Evolutionary conservation across 2,113 vertebrate species (phyloP), one percentile per base, ranked within the genome.

Genomic region (Podilymbus podiceps): DNA sequence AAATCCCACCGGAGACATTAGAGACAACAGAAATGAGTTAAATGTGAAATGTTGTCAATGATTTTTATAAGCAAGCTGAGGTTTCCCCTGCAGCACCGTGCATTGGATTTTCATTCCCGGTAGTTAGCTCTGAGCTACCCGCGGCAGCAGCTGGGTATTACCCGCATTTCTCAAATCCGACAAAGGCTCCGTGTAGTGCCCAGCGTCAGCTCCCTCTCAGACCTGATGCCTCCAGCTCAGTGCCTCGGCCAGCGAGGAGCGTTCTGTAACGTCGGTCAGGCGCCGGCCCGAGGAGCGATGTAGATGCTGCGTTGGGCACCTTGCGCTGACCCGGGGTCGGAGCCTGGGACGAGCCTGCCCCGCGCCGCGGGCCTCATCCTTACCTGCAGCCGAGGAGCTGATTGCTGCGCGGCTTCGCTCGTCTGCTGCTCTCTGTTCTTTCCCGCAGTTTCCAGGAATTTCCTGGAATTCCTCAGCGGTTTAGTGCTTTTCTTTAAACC

Each of bases 281-380:
- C 42, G 14, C 42, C 11, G 42, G 12, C 12, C 10, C 42, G 42
- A 42, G 42, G 42, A 42, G 42, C 14, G 42, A 42, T 42, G 42
- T 12, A 9, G 42, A 15, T 42, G 42, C 42, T 42, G 42, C 14
- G 42, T 42, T 15, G 42, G 42, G 42, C 14, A 15, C 42, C 5
- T 42, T 42, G 9, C 42, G 38, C 38, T 38, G 38, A 38, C 38
- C 38, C 42, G 42, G 42, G 42, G 42, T 42, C 12, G 42, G 42
- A 42, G 42, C 42, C 42, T 15, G 42, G 42, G 42, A 3, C 1
- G 11, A 13, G 14, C 64, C 64, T 15, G 44, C 63, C 31, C 31
- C 35, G 56, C 35, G 3, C 1, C 3, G 19, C 2, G 5, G 38
- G 5, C 8, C 0, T 28, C 55, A 56, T 87, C 23, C 0, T 27